These are phyloP conservation scores for Daktulosphaira vitifoliae DNA, from an alignment of 1,140 invertebrate genomes.

Conservation along the genomic window DNA sequence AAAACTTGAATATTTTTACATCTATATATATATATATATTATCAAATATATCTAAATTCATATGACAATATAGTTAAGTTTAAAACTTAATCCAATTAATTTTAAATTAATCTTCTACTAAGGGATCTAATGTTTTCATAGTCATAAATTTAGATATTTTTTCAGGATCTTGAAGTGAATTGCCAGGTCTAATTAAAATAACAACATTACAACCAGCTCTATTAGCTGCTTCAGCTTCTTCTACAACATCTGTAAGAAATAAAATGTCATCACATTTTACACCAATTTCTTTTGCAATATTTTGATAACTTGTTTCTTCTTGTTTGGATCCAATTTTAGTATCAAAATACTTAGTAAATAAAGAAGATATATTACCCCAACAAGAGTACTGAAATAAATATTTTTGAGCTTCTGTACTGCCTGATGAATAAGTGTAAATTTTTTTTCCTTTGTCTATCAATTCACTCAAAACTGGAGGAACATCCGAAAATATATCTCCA, in stretches of 20 bases:
- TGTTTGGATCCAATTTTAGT: conserved; percentile 73
- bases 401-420: conserved; percentile 83
- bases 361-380: conserved; percentile 63
- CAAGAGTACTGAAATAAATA: conserved; percentile 69
- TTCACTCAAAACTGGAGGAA: conserved; percentile 58
- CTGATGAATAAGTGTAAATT: conserved; percentile 85
- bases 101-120: too few relatives aligned
- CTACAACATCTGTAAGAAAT: conserved; percentile 75
- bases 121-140: conserved; percentile 48
- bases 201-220: conserved; percentile 58
- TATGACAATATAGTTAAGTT: too few relatives aligned
- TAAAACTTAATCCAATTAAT: too few relatives aligned
- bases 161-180: conserved; percentile 55
- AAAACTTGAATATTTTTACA: too few relatives aligned
- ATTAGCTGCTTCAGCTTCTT: conserved; percentile 74
- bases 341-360: conserved; percentile 77
- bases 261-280: conserved; percentile 57
- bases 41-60: too few relatives aligned
- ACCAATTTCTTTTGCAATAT: conserved; percentile 61
- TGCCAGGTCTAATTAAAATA: conserved; percentile 68
- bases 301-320: conserved; percentile 60
- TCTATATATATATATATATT: too few relatives aligned
- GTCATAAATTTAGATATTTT: conserved; percentile 51
- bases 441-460: conserved; percentile 58
- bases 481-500: conserved; percentile 83